A percentile compares a stretch with the other conserved stretches of the same genome.
Evolutionary conservation across 2,888 invertebrate species (phyloP).

Genomic region (Liopterus haemorrhoidalis): DNA sequence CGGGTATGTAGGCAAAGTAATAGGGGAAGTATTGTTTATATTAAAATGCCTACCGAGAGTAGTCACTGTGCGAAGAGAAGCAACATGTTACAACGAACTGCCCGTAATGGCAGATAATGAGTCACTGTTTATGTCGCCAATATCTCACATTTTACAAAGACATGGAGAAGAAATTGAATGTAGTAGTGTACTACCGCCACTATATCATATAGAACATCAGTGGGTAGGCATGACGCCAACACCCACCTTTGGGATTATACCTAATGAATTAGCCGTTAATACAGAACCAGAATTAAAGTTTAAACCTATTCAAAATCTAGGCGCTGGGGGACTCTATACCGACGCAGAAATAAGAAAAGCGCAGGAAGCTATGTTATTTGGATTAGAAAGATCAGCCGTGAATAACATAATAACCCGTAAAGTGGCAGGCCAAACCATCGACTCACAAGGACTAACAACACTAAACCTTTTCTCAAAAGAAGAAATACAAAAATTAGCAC

Average conservation of each 20-base stretch:
- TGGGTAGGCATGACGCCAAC: conserved; percentile 18
- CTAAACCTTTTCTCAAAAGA: too few species aligned
- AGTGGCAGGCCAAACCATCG: too few species aligned
- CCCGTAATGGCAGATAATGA: conserved; percentile 18
- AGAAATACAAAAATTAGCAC: too few species aligned
- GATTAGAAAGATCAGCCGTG: too few species aligned
- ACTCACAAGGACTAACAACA: too few species aligned
- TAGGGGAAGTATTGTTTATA: conserved; percentile 23
- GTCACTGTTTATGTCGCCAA: conserved; percentile 18
- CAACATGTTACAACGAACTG: conserved; percentile 20
- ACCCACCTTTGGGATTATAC: not conserved
- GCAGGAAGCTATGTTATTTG: too few species aligned
- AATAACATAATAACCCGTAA: too few species aligned
- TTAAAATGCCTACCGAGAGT: conserved; percentile 23
- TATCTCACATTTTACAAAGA: conserved; percentile 19
- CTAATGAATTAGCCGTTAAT: conserved; percentile 1
- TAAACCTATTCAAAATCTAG: too few species aligned
- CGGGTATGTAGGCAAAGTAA: conserved; percentile 21
- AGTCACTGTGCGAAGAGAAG: conserved; percentile 14
- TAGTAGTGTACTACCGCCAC: conserved; percentile 18
- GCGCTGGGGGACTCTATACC: too few species aligned
- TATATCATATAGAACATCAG: conserved; percentile 17
- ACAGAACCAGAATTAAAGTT: not conserved
- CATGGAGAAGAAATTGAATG: conserved; percentile 20
- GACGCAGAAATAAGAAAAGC: too few species aligned